Evolutionary conservation across 2,888 invertebrate species (phyloP).

Genomic region (Darwinula stevensoni): DNA sequence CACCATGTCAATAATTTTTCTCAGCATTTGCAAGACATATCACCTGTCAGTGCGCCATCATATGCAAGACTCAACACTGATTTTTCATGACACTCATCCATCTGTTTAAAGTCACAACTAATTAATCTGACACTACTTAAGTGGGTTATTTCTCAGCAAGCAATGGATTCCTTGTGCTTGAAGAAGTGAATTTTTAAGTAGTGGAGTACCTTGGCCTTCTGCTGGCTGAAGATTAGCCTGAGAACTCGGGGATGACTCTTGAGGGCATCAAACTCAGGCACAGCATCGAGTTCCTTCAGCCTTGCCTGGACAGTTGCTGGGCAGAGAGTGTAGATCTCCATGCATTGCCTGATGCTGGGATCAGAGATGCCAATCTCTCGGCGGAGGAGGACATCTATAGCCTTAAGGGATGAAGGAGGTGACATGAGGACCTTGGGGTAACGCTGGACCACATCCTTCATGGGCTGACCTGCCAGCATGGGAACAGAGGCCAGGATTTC

Average conservation of each 20-base stretch:
- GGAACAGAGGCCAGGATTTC: slow-evolving; percentile 24
- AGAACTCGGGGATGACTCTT: slow-evolving; percentile 27
- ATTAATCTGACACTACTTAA: no score
- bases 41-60: no score
- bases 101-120: no score
- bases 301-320: slow-evolving; percentile 26
- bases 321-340: slow-evolving; percentile 26
- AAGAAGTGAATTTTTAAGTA: no score
- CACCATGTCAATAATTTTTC: no score
- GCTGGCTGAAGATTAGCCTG: slow-evolving; percentile 21
- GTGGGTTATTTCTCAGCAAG: no score
- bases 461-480: slow-evolving; percentile 23
- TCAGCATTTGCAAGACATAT: slow-evolving; percentile 16
- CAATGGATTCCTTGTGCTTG: no score
- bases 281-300: slow-evolving; percentile 23
- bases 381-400: slow-evolving; percentile 22
- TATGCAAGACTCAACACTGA: no score
- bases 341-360: slow-evolving; percentile 21
- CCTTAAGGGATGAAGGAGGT: no score
- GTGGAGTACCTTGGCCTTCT: slow-evolving; percentile 19
- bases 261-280: slow-evolving; percentile 29
- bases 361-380: slow-evolving; percentile 26
- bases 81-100: no score
- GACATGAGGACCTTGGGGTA: slow-evolving; percentile 32
- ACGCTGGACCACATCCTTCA: slow-evolving; percentile 22